Percentiles rank a stretch among this genome's conserved stretches.
phyloP scores from a whole-genome alignment of 2,797 vertebrate species.

The Eleutherodactylus coqui region DNA sequence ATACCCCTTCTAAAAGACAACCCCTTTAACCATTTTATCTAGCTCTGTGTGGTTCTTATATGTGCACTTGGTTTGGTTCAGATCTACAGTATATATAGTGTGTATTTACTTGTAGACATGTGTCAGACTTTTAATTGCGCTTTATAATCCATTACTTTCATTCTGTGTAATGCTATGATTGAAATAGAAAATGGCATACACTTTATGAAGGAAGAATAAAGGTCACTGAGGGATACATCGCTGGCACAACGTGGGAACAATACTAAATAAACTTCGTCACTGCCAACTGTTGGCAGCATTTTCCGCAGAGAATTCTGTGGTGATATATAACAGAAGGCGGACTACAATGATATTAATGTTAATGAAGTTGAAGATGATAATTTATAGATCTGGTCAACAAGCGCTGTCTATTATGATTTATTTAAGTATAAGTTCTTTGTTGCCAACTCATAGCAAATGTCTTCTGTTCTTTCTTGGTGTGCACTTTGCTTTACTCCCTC shows the following conservation, averaged over 20 bases:
- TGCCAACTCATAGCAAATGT: slow-evolving; percentile 16
- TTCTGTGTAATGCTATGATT: background rate
- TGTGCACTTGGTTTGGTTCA: too few relatives aligned
- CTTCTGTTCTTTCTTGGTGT: slow-evolving; percentile 21
- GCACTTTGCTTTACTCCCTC: slow-evolving; percentile 29
- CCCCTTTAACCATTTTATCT: too few relatives aligned
- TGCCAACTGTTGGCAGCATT: slow-evolving; percentile 47
- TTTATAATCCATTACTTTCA: background rate
- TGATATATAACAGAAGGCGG: slow-evolving; percentile 52
- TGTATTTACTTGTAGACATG: background rate
- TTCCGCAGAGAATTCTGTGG: background rate
- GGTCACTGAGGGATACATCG: slow-evolving; percentile 28
- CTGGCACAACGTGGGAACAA: slow-evolving; percentile 8
- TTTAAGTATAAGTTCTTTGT: slow-evolving; percentile 25
- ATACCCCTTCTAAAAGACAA: too few relatives aligned
- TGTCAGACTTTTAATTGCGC: background rate
- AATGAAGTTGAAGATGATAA: slow-evolving; percentile 52
- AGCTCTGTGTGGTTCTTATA: too few relatives aligned
- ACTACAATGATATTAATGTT: slow-evolving; percentile 47
- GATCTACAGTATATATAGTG: too few relatives aligned
- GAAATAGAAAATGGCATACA: background rate
- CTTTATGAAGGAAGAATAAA: slow-evolving; percentile 29
- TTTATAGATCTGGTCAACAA: slow-evolving; percentile 44
- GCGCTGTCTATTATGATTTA: slow-evolving; percentile 46
- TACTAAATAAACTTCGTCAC: slow-evolving; percentile 42